Percentiles rank a stretch among this genome's conserved stretches.
Evolutionary conservation across 2,888 invertebrate species (phyloP).

Genomic region (Nephrotoma guestfalica): DNA sequence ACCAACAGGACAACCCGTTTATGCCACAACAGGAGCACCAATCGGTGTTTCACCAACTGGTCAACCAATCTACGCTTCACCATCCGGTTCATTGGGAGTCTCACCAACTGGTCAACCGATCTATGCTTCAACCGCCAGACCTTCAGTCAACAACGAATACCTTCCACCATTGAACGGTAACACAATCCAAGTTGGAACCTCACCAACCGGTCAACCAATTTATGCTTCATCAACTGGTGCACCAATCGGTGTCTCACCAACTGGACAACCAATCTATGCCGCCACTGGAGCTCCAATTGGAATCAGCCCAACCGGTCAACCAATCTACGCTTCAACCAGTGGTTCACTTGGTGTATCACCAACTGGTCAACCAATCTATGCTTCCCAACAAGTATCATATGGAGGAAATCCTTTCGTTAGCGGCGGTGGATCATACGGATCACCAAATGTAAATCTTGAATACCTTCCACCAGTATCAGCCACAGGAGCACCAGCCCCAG

Average conservation of each 20-base stretch:
- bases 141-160: background rate
- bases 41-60: background rate
- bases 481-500: background rate
- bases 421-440: no score
- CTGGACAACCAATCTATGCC: background rate
- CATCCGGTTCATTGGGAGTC: background rate
- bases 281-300: background rate
- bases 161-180: background rate
- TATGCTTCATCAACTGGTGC: background rate
- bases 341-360: background rate
- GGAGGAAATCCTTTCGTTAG: background rate
- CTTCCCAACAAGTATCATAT: background rate
- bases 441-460: background rate
- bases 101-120: conserved; percentile 2
- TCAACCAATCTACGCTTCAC: background rate
- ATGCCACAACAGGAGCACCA: conserved; percentile 1
- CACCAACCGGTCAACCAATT: background rate
- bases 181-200: background rate
- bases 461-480: background rate
- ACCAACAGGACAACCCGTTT: background rate
- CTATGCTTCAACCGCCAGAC: background rate
- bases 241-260: background rate
- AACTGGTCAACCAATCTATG: background rate
- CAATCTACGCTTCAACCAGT: background rate
- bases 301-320: background rate